These are phyloP conservation scores for Entomobrya proxima DNA, from an alignment of 2,888 invertebrate species.

Conservation along the genomic window DNA sequence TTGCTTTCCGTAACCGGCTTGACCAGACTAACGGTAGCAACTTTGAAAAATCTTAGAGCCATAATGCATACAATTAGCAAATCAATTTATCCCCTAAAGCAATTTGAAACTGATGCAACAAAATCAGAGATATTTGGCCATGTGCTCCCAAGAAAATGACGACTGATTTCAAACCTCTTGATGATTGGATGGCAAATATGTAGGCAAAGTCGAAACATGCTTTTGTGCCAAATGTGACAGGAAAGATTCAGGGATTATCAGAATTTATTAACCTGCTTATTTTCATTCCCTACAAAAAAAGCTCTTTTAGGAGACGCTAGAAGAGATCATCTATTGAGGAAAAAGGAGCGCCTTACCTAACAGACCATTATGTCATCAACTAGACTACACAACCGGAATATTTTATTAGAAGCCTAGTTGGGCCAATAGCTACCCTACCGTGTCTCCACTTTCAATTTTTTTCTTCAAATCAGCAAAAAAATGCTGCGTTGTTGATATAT, in stretches of 20 bases:
- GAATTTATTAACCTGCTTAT: slow-evolving; percentile 46
- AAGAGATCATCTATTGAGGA: slow-evolving; percentile 24
- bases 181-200: not conserved
- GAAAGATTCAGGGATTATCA: slow-evolving; percentile 43
- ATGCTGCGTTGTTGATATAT: not conserved
- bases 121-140: not conserved
- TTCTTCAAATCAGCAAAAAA: not conserved
- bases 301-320: slow-evolving; percentile 10
- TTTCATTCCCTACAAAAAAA: slow-evolving; percentile 25
- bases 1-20: slow-evolving; percentile 60
- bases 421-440: not conserved
- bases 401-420: slow-evolving; percentile 33
- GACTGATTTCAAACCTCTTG: slow-evolving; percentile 17
- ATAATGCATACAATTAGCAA: not conserved
- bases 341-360: slow-evolving; percentile 45
- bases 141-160: slow-evolving; percentile 12
- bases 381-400: slow-evolving; percentile 34
- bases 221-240: slow-evolving; percentile 4
- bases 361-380: slow-evolving; percentile 28
- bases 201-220: not conserved
- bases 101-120: slow-evolving; percentile 19
- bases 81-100: not conserved
- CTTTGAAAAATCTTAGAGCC: slow-evolving; percentile 10
- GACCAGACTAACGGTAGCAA: slow-evolving; percentile 48
- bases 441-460: not conserved